These are phyloP conservation scores for Phortica okadai DNA, from an alignment of 2,888 invertebrate genomes.

Conservation along the genomic window DNA sequence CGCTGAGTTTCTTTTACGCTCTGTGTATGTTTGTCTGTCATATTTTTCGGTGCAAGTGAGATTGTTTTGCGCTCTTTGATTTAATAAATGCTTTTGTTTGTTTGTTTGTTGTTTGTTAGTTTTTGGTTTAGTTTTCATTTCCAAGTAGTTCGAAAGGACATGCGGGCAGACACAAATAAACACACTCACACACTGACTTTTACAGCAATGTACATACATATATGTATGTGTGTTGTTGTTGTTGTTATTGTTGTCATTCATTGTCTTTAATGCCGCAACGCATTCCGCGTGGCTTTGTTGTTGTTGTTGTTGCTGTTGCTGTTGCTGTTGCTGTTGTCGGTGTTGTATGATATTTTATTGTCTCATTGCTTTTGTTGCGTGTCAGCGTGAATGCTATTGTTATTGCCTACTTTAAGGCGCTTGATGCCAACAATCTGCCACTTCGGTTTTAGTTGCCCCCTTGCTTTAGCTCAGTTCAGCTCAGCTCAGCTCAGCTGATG, in stretches of 20 bases:
- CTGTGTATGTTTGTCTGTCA: not conserved
- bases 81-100: not conserved
- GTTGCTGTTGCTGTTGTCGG: not conserved
- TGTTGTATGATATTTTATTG: not conserved
- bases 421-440: not conserved
- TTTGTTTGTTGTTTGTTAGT: not conserved
- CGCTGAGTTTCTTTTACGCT: too few species aligned
- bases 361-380: not conserved
- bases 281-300: not conserved
- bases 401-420: not conserved
- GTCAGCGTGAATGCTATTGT: not conserved
- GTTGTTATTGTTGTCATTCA: not conserved
- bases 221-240: not conserved
- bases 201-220: not conserved
- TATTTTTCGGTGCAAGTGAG: not conserved
- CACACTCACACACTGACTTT: not conserved
- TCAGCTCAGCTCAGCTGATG: too few species aligned
- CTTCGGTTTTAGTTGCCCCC: not conserved
- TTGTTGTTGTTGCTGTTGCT: not conserved
- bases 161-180: not conserved
- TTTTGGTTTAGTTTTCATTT: slow-evolving; percentile 4
- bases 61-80: not conserved
- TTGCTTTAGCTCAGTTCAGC: not conserved
- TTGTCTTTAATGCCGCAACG: not conserved
- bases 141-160: slow-evolving; percentile 9